Evolutionary conservation across 2,888 invertebrate species (phyloP).

Genomic region (Isoperla grammatica): DNA sequence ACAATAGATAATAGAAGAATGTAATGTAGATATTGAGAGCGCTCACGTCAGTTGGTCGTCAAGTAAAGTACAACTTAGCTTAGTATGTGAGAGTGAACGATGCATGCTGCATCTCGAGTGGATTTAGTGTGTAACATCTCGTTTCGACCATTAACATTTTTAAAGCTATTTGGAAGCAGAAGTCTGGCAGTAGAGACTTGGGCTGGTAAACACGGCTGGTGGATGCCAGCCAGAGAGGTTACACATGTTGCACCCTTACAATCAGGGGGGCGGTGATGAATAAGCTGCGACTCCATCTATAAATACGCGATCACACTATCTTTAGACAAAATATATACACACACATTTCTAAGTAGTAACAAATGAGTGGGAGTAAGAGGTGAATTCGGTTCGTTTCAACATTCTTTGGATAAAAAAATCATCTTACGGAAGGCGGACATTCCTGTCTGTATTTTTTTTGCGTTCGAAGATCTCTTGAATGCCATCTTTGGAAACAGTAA

Average conservation of each 20-base stretch:
- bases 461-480: no score
- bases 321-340: constrained; percentile 3
- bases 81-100: no score
- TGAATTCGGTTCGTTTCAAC: constrained; percentile 1
- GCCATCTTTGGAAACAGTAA: no score
- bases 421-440: constrained; percentile 1
- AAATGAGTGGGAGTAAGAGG: constrained; percentile 10
- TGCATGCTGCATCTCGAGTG: no score
- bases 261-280: background rate
- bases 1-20: no score
- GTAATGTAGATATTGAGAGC: no score
- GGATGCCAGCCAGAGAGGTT: background rate
- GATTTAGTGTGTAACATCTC: no score
- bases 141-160: background rate
- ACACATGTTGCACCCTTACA: constrained; percentile 11
- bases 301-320: constrained; percentile 14
- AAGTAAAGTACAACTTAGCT: no score
- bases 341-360: constrained; percentile 15
- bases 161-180: constrained; percentile 10
- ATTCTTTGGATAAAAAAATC: constrained; percentile 6
- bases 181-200: constrained; percentile 11
- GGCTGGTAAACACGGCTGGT: constrained; percentile 7
- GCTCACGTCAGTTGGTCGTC: no score
- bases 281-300: background rate
- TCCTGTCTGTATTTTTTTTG: no score